Evolutionary conservation across 1,140 invertebrate species (phyloP).

Genomic region (Trypoxylus dichotomus): DNA sequence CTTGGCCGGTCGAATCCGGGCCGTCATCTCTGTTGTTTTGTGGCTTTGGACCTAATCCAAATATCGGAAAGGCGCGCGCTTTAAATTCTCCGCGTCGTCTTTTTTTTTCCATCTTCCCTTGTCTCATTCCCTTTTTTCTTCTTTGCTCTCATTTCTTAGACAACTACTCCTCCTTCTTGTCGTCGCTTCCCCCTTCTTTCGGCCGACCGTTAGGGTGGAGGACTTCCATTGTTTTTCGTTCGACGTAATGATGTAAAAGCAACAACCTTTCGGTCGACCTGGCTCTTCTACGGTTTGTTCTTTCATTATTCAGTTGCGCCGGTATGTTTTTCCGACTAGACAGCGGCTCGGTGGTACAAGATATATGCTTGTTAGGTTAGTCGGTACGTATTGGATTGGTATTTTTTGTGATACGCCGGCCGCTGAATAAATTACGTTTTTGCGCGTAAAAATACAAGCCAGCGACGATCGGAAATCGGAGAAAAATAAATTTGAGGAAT

Average conservation of each 20-base stretch:
- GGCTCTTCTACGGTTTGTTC: neutral
- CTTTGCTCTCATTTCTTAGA: neutral
- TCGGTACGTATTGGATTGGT: neutral
- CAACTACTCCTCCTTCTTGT: neutral
- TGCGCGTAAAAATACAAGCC: neutral
- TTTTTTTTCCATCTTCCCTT: neutral
- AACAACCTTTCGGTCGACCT: neutral
- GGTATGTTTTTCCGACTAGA: neutral
- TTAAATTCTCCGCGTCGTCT: neutral
- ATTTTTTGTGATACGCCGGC: neutral
- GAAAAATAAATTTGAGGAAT: neutral
- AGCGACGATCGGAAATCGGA: neutral
- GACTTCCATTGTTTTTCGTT: neutral
- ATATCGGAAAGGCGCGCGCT: constrained; percentile 32
- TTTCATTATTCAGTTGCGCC: neutral
- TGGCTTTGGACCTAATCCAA: constrained; percentile 34
- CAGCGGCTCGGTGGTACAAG: neutral
- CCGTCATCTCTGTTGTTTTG: constrained; percentile 36
- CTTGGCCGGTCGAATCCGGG: constrained; percentile 17
- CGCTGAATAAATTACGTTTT: neutral
- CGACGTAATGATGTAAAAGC: neutral
- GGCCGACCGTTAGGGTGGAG: neutral
- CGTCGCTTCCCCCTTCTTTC: neutral
- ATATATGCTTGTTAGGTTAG: neutral
- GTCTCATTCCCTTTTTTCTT: neutral